These are phyloP conservation scores for Ichneumoninae sp. DNA, from an alignment of 2,888 invertebrate species.

Conservation along the genomic window DNA sequence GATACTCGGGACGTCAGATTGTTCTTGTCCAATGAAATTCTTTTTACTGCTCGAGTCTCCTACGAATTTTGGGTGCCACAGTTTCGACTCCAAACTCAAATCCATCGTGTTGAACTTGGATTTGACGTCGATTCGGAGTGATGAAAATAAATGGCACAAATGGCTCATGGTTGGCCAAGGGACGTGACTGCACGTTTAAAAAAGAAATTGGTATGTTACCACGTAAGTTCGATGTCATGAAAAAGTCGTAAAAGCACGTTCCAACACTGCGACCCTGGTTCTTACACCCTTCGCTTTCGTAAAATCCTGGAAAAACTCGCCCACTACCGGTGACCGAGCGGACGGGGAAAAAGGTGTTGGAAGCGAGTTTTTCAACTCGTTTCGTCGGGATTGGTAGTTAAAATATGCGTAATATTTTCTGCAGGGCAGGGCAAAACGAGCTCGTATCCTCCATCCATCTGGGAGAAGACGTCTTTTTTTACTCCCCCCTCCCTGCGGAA, in stretches of 20 bases:
- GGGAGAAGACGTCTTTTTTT: background rate
- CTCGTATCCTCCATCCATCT: background rate
- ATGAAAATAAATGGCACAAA: background rate
- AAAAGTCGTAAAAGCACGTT: background rate
- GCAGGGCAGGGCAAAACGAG: too few species aligned
- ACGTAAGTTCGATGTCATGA: background rate
- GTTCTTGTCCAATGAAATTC: slow-evolving; percentile 1
- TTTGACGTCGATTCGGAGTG: background rate
- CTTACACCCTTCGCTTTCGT: slow-evolving; percentile 4
- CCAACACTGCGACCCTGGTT: background rate
- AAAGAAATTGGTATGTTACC: background rate
- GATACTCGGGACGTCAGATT: slow-evolving; percentile 15
- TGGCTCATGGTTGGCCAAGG: slow-evolving; percentile 3
- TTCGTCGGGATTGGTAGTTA: background rate
- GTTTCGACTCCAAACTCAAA: background rate
- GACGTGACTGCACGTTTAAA: background rate
- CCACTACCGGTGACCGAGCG: background rate
- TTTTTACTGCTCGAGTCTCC: slow-evolving; percentile 9
- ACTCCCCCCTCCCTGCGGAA: background rate
- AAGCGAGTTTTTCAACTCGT: slow-evolving; percentile 11
- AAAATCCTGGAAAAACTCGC: background rate
- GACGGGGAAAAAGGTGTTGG: background rate
- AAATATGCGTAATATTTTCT: slow-evolving; percentile 6
- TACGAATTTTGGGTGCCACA: background rate
- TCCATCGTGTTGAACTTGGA: background rate